These are phyloP conservation scores for Ganaspis sp. DNA, from an alignment of 1,140 invertebrate genomes.

Conservation along the genomic window DNA sequence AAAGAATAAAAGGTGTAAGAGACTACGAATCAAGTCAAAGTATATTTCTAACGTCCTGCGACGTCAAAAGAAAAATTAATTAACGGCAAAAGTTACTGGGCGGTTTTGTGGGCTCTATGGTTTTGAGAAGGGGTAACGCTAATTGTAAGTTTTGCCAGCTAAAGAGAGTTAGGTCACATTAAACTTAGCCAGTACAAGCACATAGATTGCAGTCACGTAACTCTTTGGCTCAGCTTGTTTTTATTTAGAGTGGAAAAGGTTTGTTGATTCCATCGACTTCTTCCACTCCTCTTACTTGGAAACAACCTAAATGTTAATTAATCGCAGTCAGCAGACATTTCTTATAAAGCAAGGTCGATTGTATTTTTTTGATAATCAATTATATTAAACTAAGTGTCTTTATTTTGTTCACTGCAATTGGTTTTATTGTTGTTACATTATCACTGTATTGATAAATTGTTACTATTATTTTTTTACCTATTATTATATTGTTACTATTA, in stretches of 20 bases:
- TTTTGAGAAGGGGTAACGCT: neutral
- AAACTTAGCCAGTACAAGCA: neutral
- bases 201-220: neutral
- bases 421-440: too few relatives aligned
- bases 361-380: too few relatives aligned
- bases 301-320: slow-evolving; percentile 55
- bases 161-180: neutral
- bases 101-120: neutral
- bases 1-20: neutral
- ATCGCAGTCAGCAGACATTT: slow-evolving; percentile 44
- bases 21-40: neutral
- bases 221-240: slow-evolving; percentile 39
- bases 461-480: too few relatives aligned
- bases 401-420: too few relatives aligned
- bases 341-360: too few relatives aligned
- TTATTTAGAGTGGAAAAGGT: slow-evolving; percentile 51
- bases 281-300: slow-evolving; percentile 46
- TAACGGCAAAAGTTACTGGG: slow-evolving; percentile 32
- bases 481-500: too few relatives aligned
- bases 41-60: slow-evolving; percentile 34
- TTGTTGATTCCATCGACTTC: slow-evolving; percentile 47
- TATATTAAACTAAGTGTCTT: too few relatives aligned
- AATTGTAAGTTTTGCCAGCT: slow-evolving; percentile 35
- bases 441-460: too few relatives aligned
- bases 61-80: slow-evolving; percentile 42